Base-by-base conservation (phyloP, 2,797 vertebrate genomes). In the Anomalospiza imberbis region DNA sequence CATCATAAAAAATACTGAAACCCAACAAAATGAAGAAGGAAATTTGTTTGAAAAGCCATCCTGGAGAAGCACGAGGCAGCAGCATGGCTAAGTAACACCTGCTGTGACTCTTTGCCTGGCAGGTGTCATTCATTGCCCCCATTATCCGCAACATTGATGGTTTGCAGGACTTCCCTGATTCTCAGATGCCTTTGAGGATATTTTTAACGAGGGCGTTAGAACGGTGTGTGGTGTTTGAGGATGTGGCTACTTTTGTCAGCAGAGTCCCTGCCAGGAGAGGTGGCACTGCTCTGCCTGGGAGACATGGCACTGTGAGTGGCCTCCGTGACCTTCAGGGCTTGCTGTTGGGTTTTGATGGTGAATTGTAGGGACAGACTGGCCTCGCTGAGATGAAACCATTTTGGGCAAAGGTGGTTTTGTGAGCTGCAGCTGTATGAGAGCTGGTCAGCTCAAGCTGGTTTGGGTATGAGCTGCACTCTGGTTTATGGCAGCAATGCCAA, bases 331-430 rank as follows among this genome's bases (percentile, higher is more conserved):
- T 45, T 55, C 5, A 9, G 53, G 21, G 15, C 29, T 62, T 32
- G 44, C 44, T 40, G 15, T 26, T 1, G 2, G 26, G 28, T 20
- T 55, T 28, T 12, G 32, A 34, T 45, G 73, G 20, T n/a, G 36
- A 61, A 28, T 28, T 61, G 28, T 17, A 38, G 42, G 36, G 65
- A 7, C 65, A 31, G 34, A 7, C 19, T 54, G 58, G 44, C 55
- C 45, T 65, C 0, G 0, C 19, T 38, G 44, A 19, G 17, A 15
- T 44, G 10, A 9, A 38, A 32, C 11, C 14, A 17, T 24, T 61
- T 55, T 20, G 66, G 48, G 7, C 28, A 50, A 67, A 61, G 32
- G 15, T 26, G 21, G 8, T 55, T 72, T 55, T 61, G 13, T 1
- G 5, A n/a, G 28, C 61, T 70, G 55, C 53, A 61, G 58, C 22